These are phyloP conservation scores for Bursaphelenchus mucronatus DNA, from an alignment of 1,140 invertebrate species.

Conservation along the genomic window DNA sequence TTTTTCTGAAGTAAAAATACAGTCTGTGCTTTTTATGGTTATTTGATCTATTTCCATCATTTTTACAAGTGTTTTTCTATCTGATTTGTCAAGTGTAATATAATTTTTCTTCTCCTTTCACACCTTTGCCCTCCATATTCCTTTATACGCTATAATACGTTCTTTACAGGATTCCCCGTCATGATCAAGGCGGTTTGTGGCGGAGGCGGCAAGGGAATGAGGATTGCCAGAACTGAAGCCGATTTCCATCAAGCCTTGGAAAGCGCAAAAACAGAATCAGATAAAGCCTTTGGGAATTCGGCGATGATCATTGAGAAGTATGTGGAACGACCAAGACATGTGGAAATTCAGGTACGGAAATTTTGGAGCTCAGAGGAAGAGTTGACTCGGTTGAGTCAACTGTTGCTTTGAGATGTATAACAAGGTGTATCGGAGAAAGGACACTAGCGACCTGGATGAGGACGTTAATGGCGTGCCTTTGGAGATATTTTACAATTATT, in stretches of 20 bases:
- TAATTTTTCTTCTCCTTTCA: conserved; percentile 11
- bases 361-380: conserved; percentile 8
- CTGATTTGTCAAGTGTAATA: neutral
- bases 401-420: conserved; percentile 1
- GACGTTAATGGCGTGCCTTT: no score
- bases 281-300: conserved; percentile 75
- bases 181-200: conserved; percentile 50
- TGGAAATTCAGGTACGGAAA: conserved; percentile 41
- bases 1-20: neutral
- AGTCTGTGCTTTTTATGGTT: conserved; percentile 69
- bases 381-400: neutral
- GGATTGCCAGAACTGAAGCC: conserved; percentile 74
- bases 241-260: conserved; percentile 84
- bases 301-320: conserved; percentile 50
- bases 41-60: no score
- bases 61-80: neutral
- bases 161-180: conserved; percentile 47
- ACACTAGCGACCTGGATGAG: neutral
- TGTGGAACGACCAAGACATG: conserved; percentile 42
- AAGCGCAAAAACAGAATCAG: conserved; percentile 84
- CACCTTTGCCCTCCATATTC: no score
- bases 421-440: neutral
- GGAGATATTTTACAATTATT: no score
- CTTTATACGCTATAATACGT: no score
- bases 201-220: conserved; percentile 70